Base-by-base conservation (phyloP, 2,797 vertebrate species). In the Eulemur coronatus region DNA sequence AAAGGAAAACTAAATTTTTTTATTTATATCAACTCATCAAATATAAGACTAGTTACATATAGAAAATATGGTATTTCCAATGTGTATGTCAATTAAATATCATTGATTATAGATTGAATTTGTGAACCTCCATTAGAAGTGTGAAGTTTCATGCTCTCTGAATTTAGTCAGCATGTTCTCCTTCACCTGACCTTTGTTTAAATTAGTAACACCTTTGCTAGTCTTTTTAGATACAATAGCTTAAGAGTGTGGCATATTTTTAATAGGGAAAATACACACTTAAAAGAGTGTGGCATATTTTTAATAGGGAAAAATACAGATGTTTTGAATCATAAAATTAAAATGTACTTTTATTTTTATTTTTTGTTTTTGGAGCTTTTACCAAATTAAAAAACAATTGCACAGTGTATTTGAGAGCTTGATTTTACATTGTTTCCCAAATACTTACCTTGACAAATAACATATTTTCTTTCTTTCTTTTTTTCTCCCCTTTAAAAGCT, bases 81-180 rank as follows among this genome's bases (percentile, higher is more conserved):
- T 67, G 3, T 78, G 3, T 38, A 65, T 78, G 38, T n/a, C 35
- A 87, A 22, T 85, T 89, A 89, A 82, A 61, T 96, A 67, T 75
- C 69, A 24, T 95, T 92, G 72, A 63, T 90, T 78, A 48, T 61
- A 63, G 48, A 22, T 48, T 94, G 50, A 92, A 50, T 91, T 92
- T 94, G 41, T 88, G 57, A 91, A 22, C 15, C 50, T 90, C 41
- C 72, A 0, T 90, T 89, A 52, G 63, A 87, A 90, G 38, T 80
- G 7, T 85, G 43, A 46, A 85, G 18, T 80, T 80, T 90, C 50
- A 69, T 84, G 48, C 3, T 88, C 35, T 72, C 84, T 85, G 9
- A 43, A 69, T 84, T 94, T 95, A 92, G 78, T 89, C 38, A 84
- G 46, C 4, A 26, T 38, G 28, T 57, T 70, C 43, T 84, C 85